Base-by-base conservation (phyloP, 1,140 invertebrate species). In the Drosophila azteca region DNA sequence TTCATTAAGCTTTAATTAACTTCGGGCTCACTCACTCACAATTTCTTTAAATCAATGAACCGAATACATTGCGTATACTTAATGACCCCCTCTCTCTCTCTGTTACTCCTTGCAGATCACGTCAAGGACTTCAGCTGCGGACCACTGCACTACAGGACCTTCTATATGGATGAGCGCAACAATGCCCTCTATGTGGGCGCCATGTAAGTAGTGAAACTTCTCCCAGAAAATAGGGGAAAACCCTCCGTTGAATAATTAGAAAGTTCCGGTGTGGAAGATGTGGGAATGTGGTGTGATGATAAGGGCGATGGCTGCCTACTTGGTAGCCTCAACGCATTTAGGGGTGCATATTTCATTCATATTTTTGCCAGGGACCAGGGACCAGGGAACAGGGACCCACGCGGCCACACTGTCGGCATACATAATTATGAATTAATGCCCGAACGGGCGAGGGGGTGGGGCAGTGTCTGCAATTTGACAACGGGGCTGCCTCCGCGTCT, bases 111-210 rank as follows among this genome's bases (percentile, higher is more conserved):
- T 31, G 90, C 95, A 97, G 96, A 96, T 93, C 96, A 96, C 93
- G 95, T 97, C 57, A 94, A 95, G 75, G 95, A 96, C 91, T 97
- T 97, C 92, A 95, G 94, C 75, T 97, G 96, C 81, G 96, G 96
- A 5, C 94, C 94, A 92, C 92, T 95, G 90, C 96, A 96, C 93
- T 97, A 97, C 93, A 94, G 96, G 80, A 97, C 96, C 17, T 95
- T 97, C 77, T 95, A 96, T 82, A 92, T 97, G 91, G 96, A 97
- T 91, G 94, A 94, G 82, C 94, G 93, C 81, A 93, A 94, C 83
- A 96, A 97, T 90, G 94, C 94, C 29, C 93, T 97, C 35, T 97
- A 96, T 92, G 96, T 97, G 70, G 96, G 96, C 75, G 96, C 96
- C 68, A 97, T 97, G 96, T 97, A 94, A 96, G 96, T 96, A 92